Evolutionary conservation across 2,888 invertebrate species (phyloP).

Genomic region (Amiota minor): DNA sequence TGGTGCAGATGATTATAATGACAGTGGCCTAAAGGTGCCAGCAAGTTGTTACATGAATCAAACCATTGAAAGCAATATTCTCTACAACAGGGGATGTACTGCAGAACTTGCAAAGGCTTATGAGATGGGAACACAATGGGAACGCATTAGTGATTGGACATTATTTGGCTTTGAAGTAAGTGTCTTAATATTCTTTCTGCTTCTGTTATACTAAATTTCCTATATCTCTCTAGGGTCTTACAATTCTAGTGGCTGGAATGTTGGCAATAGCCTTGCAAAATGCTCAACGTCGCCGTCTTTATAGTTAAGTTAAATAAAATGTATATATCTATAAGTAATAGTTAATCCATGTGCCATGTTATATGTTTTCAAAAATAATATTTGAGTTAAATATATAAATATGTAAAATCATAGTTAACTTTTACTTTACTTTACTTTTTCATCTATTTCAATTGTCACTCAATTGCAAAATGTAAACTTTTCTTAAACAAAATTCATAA

Average conservation of each 20-base stretch:
- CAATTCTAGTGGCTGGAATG: constrained; percentile 58
- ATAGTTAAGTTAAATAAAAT: constrained; percentile 38
- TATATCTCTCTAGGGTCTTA: constrained; percentile 46
- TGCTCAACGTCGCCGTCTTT: constrained; percentile 56
- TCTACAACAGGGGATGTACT: constrained; percentile 54
- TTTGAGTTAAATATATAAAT: not conserved
- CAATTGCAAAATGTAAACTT: no score
- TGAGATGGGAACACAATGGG: constrained; percentile 54
- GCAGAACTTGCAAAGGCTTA: constrained; percentile 49
- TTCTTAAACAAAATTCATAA: not conserved
- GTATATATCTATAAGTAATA: constrained; percentile 18
- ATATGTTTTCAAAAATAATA: not conserved
- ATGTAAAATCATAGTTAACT: not conserved
- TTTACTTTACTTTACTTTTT: not conserved
- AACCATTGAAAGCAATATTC: constrained; percentile 45
- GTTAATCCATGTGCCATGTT: constrained; percentile 14
- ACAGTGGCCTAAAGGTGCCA: constrained; percentile 53
- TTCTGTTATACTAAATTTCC: not conserved
- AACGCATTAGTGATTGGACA: constrained; percentile 63
- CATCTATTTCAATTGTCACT: not conserved
- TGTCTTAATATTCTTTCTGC: not conserved
- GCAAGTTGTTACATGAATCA: constrained; percentile 60
- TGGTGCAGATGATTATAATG: constrained; percentile 57
- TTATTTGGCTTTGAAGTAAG: constrained; percentile 64
- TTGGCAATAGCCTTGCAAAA: constrained; percentile 63